Percentiles rank a stretch among this genome's conserved stretches.
Conservation (phyloP, 2,113 vertebrate species). For the Zeus faber region DNA sequence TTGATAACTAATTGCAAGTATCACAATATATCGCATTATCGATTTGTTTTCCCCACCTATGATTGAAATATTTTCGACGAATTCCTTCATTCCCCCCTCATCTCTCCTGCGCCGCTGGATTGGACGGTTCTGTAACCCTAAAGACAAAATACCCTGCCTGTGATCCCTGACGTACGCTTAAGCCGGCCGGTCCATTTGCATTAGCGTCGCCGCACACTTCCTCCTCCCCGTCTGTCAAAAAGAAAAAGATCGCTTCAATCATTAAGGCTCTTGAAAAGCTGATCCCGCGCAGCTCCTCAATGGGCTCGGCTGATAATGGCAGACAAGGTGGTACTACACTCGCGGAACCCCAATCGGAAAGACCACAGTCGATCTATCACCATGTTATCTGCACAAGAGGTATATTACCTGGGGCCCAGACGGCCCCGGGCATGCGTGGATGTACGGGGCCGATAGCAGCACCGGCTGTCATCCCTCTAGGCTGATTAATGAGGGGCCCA, state of each 20-base stretch:
- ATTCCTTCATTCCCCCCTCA: no score
- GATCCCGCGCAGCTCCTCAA: slow-evolving; percentile 48
- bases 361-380: slow-evolving; percentile 74
- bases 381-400: slow-evolving; percentile 65
- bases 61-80: no score
- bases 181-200: no score
- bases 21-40: no score
- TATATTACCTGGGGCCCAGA: slow-evolving; percentile 71
- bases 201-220: no score
- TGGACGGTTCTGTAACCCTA: no score
- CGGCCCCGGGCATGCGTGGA: slow-evolving; percentile 62
- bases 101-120: no score
- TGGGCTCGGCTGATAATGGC: slow-evolving; percentile 53
- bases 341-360: slow-evolving; percentile 66
- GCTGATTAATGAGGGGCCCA: slow-evolving; percentile 74
- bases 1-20: no score
- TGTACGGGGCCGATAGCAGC: slow-evolving; percentile 63
- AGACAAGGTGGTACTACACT: slow-evolving; percentile 74
- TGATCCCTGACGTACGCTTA: no score
- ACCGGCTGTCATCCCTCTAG: slow-evolving; percentile 64
- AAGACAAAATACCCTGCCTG: no score
- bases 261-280: slow-evolving; percentile 43
- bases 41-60: no score
- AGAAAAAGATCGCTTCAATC: slow-evolving; percentile 42
- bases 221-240: slow-evolving; percentile 8